phyloP scores from a whole-genome alignment of 2,113 vertebrate species.

The Chinchilla lanigera region DNA sequence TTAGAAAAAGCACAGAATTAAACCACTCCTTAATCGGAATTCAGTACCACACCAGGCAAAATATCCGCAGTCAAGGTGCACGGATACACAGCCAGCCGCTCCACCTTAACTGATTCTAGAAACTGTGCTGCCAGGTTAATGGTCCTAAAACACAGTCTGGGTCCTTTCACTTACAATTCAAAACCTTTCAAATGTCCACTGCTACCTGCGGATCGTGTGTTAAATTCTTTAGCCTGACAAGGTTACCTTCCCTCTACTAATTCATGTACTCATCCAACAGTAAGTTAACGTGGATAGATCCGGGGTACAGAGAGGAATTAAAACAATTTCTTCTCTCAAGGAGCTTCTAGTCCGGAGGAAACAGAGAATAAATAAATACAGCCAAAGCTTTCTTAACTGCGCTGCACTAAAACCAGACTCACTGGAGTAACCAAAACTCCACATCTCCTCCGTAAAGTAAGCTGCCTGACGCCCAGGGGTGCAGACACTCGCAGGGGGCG shows the following conservation, averaged over 20 bases:
- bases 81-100: neutral
- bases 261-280: neutral
- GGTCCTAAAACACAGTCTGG: neutral
- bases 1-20: neutral
- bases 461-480: accelerated
- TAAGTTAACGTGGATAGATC: neutral
- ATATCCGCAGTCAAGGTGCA: accelerated
- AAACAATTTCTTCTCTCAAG: neutral
- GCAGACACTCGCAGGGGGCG: neutral
- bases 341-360: neutral
- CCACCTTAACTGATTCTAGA: neutral
- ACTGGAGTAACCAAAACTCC: neutral
- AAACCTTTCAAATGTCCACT: neutral
- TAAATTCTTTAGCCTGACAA: neutral
- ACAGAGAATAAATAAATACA: neutral
- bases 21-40: neutral
- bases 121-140: neutral
- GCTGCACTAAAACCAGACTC: neutral
- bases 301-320: neutral
- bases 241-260: neutral
- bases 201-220: neutral
- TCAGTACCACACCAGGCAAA: neutral
- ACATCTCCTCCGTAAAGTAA: neutral
- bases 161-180: neutral
- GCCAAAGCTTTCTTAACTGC: neutral